A percentile compares a stretch with the other conserved stretches of the same genome.
These are phyloP conservation scores for Epinephelus coioides DNA, from an alignment of 2,797 vertebrate genomes.

Conservation along the genomic window DNA sequence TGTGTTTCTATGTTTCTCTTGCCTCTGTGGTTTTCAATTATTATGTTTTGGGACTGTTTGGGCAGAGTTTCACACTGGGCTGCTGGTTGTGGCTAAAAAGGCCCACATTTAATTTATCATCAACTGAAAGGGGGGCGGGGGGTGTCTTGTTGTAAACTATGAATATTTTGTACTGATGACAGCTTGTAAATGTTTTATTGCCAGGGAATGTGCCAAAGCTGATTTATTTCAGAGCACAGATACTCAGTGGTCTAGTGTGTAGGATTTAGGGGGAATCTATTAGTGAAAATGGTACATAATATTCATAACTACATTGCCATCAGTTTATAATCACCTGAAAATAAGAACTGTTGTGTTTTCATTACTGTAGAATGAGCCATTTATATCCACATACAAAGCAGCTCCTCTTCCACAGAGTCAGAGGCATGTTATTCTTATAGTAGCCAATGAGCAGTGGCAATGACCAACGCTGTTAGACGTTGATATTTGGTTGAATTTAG, in stretches of 20 bases:
- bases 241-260: neutral
- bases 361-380: too few relatives aligned
- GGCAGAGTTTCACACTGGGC: slow-evolving; percentile 65
- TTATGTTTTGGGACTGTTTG: slow-evolving; percentile 68
- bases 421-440: too few relatives aligned
- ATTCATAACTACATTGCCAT: too few relatives aligned
- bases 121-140: neutral
- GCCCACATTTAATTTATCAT: slow-evolving; percentile 56
- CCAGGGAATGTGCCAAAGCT: neutral
- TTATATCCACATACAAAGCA: too few relatives aligned
- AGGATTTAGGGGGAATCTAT: too few relatives aligned
- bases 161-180: slow-evolving; percentile 22
- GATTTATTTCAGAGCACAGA: slow-evolving; percentile 24
- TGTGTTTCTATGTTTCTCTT: slow-evolving; percentile 65
- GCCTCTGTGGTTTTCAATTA: slow-evolving; percentile 66
- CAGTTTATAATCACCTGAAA: too few relatives aligned
- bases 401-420: too few relatives aligned
- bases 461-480: too few relatives aligned
- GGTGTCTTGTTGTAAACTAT: slow-evolving; percentile 25
- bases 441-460: too few relatives aligned
- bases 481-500: too few relatives aligned
- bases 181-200: slow-evolving; percentile 19
- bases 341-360: too few relatives aligned
- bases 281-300: too few relatives aligned
- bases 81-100: slow-evolving; percentile 59